Percentiles rank a stretch among this genome's conserved stretches.
These are phyloP conservation scores for Erithacus rubecula DNA, from an alignment of 2,797 vertebrate species.

Conservation along the genomic window DNA sequence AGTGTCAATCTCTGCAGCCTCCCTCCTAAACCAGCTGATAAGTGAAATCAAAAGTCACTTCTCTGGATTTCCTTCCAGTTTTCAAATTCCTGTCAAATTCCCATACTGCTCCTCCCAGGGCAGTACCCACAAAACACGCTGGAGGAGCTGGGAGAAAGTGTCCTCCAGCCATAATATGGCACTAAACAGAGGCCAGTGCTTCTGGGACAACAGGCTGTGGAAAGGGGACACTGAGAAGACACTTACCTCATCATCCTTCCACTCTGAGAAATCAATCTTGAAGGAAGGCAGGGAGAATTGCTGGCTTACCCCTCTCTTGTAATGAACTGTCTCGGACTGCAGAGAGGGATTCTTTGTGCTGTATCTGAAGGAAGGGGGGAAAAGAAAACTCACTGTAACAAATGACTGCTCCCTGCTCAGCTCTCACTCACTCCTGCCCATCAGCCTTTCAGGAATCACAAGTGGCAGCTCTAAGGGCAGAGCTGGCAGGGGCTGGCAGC, in stretches of 20 bases:
- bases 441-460: neutral
- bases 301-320: conserved; percentile 95
- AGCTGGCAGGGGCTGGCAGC: conserved; percentile 45
- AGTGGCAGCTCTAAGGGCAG: conserved; percentile 45
- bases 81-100: neutral
- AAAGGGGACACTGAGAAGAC: neutral
- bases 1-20: neutral
- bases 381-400: neutral
- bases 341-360: conserved; percentile 87
- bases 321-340: conserved; percentile 93
- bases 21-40: neutral
- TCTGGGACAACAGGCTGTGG: neutral
- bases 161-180: neutral
- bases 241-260: conserved; percentile 97
- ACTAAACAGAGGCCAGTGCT: neutral
- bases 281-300: conserved; percentile 97
- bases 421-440: neutral
- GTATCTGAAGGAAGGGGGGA: conserved; percentile 80
- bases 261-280: conserved; percentile 95
- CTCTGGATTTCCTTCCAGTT: neutral
- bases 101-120: neutral
- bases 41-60: neutral
- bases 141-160: neutral
- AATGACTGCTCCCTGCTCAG: neutral
- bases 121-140: neutral